Evolutionary conservation across 2,888 invertebrate genomes (phyloP).

Genomic region (Apoderus coryli): DNA sequence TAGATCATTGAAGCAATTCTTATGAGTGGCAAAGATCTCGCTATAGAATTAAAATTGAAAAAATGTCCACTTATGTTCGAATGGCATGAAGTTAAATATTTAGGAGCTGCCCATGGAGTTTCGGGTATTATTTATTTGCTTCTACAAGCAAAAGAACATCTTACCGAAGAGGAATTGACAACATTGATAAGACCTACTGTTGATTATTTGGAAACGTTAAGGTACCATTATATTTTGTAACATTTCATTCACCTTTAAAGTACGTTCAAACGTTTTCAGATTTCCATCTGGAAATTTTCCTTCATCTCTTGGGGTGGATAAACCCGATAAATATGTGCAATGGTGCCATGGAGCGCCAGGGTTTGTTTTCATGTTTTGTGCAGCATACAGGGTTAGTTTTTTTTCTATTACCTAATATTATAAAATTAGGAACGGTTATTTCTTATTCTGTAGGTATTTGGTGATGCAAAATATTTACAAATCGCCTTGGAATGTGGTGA

Average conservation of each 20-base stretch:
- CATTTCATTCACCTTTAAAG: too few species aligned
- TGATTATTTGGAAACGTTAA: constrained; percentile 43
- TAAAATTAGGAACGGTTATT: constrained; percentile 4
- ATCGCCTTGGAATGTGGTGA: constrained; percentile 58
- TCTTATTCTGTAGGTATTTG: constrained; percentile 43
- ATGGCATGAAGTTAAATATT: constrained; percentile 59
- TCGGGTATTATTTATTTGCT: constrained; percentile 72
- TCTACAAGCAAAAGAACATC: constrained; percentile 51
- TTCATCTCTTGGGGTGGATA: constrained; percentile 51
- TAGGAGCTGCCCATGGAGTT: constrained; percentile 83
- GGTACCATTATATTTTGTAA: too few species aligned
- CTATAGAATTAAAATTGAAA: constrained; percentile 37
- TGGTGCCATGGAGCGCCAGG: constrained; percentile 96
- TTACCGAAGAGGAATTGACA: constrained; percentile 41
- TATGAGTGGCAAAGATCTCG: constrained; percentile 46
- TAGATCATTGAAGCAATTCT: constrained; percentile 50
- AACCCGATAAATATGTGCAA: constrained; percentile 64
- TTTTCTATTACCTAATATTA: neutral
- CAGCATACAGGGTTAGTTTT: constrained; percentile 47
- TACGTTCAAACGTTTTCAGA: constrained; percentile 20
- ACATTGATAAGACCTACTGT: constrained; percentile 47
- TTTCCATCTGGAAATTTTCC: constrained; percentile 59
- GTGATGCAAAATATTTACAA: constrained; percentile 51
- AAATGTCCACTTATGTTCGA: constrained; percentile 59
- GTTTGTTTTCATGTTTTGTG: constrained; percentile 53